phyloP scores from a whole-genome alignment of 2,888 invertebrate genomes.

The Hymenopus coronatus region DNA sequence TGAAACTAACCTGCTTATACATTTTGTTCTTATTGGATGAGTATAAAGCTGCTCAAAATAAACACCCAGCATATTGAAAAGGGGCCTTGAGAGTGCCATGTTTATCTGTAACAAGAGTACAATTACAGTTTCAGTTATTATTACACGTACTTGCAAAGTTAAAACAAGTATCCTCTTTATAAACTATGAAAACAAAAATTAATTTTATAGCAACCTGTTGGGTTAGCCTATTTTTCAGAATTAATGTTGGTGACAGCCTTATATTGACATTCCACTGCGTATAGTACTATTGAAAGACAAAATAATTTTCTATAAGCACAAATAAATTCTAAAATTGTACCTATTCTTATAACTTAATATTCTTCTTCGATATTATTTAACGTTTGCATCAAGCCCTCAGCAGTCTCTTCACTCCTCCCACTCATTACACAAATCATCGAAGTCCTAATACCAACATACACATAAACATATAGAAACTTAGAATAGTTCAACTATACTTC shows the following conservation, averaged over 20 bases:
- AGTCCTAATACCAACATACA: not conserved
- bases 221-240: not conserved
- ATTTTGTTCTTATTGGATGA: conserved; percentile 74
- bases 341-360: not conserved
- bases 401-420: not conserved
- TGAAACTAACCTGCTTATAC: conserved; percentile 66
- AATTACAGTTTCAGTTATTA: not conserved
- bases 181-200: not conserved
- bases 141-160: not conserved
- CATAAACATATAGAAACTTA: not conserved
- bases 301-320: not conserved
- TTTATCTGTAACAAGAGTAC: conserved; percentile 37
- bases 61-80: conserved; percentile 64
- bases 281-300: not conserved
- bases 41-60: conserved; percentile 74
- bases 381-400: not conserved
- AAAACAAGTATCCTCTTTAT: not conserved
- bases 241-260: not conserved
- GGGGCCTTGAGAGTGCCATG: conserved; percentile 71
- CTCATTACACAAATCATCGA: not conserved
- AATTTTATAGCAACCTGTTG: not conserved
- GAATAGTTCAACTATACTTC: too few species aligned
- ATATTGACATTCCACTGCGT: not conserved
- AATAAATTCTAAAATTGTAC: not conserved
- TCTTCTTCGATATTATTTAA: not conserved